These are phyloP conservation scores for Drosophila bocki DNA, from an alignment of 1,140 invertebrate genomes.

Conservation along the genomic window DNA sequence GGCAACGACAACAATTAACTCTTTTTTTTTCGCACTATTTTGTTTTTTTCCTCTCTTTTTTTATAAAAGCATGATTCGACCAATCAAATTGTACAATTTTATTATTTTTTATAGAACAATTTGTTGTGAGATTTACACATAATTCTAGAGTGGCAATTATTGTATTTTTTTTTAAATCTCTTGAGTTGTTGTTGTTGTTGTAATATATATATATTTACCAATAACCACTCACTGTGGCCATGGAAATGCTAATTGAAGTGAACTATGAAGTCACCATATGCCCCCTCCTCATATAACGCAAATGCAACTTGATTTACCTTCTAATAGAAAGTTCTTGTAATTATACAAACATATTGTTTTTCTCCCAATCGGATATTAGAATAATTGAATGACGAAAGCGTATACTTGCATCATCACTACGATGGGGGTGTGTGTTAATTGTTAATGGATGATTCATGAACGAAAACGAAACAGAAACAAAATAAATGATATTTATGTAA, in stretches of 20 bases:
- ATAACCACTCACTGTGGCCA: constrained; percentile 48
- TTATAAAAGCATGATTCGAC: constrained; percentile 25
- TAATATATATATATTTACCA: constrained; percentile 4
- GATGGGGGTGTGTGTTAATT: constrained; percentile 7
- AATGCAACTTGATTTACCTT: constrained; percentile 14
- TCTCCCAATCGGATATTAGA: constrained; percentile 12
- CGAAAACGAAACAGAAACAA: constrained; percentile 36
- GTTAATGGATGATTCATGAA: constrained; percentile 33
- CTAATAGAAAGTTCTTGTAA: constrained; percentile 32
- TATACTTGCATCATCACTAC: constrained; percentile 8
- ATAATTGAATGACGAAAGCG: constrained; percentile 11
- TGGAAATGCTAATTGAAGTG: constrained; percentile 29
- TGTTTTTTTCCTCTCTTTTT: constrained; percentile 16
- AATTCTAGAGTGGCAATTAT: constrained; percentile 26
- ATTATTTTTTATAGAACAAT: constrained; percentile 5
- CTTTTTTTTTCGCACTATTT: not conserved
- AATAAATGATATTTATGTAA: constrained; percentile 47
- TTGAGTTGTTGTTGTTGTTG: constrained; percentile 42
- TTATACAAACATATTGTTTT: constrained; percentile 29
- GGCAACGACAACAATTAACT: constrained; percentile 17
- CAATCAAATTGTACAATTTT: constrained; percentile 10
- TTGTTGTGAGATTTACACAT: constrained; percentile 12
- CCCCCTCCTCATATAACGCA: not conserved
- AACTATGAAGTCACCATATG: constrained; percentile 6
- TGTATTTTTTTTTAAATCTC: constrained; percentile 20